Evolutionary conservation across 1,140 invertebrate species (phyloP).

Genomic region (Drosophila sp.): DNA sequence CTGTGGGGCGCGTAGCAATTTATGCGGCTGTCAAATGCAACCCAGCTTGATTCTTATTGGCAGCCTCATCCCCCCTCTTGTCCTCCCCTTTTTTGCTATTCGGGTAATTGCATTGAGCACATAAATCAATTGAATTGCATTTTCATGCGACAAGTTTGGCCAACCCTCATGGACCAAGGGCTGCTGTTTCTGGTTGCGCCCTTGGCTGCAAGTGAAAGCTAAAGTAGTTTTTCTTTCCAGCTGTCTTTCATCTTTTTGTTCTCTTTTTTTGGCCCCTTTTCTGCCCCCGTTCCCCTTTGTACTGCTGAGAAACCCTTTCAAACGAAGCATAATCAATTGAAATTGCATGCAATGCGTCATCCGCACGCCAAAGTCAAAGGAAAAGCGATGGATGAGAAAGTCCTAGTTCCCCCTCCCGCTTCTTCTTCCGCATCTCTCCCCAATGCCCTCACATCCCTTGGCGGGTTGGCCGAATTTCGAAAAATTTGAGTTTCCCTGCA

Average conservation of each 20-base stretch:
- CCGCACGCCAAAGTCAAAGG: constrained; percentile 37
- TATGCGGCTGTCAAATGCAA: constrained; percentile 80
- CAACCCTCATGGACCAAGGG: constrained; percentile 41
- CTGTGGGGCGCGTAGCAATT: constrained; percentile 61
- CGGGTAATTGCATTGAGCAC: constrained; percentile 79
- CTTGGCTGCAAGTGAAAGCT: constrained; percentile 67
- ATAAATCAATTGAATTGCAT: constrained; percentile 83
- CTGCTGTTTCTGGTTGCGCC: constrained; percentile 18
- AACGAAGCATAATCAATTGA: constrained; percentile 76
- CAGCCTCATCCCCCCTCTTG: constrained; percentile 47
- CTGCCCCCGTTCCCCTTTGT: constrained; percentile 7
- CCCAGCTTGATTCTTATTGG: constrained; percentile 77
- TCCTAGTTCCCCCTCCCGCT: not conserved
- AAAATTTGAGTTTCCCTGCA: constrained; percentile 35
- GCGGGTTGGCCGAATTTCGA: constrained; percentile 21
- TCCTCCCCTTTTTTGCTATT: constrained; percentile 43
- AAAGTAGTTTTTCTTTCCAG: constrained; percentile 69
- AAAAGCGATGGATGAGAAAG: constrained; percentile 18
- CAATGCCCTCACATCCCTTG: not conserved
- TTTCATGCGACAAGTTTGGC: constrained; percentile 81
- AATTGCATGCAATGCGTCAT: constrained; percentile 71
- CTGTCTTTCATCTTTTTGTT: constrained; percentile 65
- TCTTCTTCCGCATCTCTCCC: not conserved
- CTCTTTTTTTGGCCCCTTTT: not conserved
- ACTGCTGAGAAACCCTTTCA: constrained; percentile 50